Evolutionary conservation across 2,797 vertebrate species (phyloP).

Genomic region (Mastacembelus armatus): DNA sequence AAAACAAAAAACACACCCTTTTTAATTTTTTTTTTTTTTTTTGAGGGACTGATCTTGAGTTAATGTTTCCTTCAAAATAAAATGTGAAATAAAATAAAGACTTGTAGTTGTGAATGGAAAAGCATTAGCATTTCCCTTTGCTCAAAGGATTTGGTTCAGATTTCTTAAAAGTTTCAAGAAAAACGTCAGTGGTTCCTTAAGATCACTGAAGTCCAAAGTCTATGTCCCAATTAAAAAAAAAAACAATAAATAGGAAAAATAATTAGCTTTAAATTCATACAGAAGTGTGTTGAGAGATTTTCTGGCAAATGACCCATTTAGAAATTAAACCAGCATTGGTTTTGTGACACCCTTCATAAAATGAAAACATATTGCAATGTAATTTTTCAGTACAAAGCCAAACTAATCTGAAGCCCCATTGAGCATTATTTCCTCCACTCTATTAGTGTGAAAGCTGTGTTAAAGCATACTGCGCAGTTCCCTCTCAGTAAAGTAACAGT

Average conservation of each 20-base stretch:
- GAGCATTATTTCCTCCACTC: not conserved
- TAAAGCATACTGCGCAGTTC: not conserved
- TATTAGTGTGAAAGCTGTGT: not conserved
- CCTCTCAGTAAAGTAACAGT: conserved; percentile 24
- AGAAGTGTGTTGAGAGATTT: conserved; percentile 1
- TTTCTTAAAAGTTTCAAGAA: conserved; percentile 14
- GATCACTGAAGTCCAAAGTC: not conserved
- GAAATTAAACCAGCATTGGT: not conserved
- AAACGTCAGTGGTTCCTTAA: not conserved
- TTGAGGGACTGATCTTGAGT: not conserved
- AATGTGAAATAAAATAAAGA: not conserved
- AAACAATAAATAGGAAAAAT: not conserved
- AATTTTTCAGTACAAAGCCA: not conserved
- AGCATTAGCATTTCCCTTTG: not conserved
- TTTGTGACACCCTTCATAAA: not conserved
- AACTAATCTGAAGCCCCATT: not conserved
- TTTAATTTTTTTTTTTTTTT: too few relatives aligned
- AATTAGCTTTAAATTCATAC: too few relatives aligned
- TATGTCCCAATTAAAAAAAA: not conserved
- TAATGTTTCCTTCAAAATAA: not conserved
- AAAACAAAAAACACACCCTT: not conserved
- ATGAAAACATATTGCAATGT: not conserved
- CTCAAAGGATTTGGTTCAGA: conserved; percentile 49
- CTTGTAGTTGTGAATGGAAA: not conserved
- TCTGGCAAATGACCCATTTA: not conserved